Evolutionary conservation across 2,888 invertebrate genomes (phyloP), one percentile per base, ranked within the genome.

Genomic region (Microctonus hyperodae): DNA sequence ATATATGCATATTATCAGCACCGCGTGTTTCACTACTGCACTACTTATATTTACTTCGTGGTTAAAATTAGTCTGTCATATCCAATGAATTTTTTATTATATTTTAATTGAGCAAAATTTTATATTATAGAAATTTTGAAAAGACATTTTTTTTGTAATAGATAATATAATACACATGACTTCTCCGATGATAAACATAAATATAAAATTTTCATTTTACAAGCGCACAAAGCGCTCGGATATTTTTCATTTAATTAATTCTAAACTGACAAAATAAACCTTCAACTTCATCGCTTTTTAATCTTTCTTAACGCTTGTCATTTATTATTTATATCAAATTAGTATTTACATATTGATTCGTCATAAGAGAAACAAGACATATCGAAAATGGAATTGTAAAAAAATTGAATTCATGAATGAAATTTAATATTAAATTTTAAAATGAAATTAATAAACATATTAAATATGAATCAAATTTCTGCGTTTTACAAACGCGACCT

Each of bases 401-500:
- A 37, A 37, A 37, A 13, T 3, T 13, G 3, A 13, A 37, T 37
- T n/a, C 2, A 5, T 11, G n/a, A 37, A n/a, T n/a, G 13, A 13
- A 37, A 37, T 37, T 3, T 37, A 2, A 6, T n/a, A 37, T 4
- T 37, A n/a, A 13, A 35, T n/a, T n/a, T n/a, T n/a, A n/a, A n/a
- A n/a, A n/a, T n/a, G n/a, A n/a, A n/a, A n/a, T n/a, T n/a, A n/a
- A n/a, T n/a, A n/a, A n/a, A n/a, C n/a, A n/a, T n/a, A 31, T n/a
- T 55, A 63, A 65, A 48, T 44, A 48, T 57, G 35, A 23, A 7
- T 16, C 6, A 4, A n/a, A 44, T 44, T 44, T 16, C 9, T 66
- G 31, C 64, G 57, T 44, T 64, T 64, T 48, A 50, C 57, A 57
- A 44, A 28, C 57, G 33, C 69, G 64, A 70, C 72, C 63, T 72